Base-by-base conservation (phyloP, 1,140 invertebrate species). In the Sitodiplosis mosellana region DNA sequence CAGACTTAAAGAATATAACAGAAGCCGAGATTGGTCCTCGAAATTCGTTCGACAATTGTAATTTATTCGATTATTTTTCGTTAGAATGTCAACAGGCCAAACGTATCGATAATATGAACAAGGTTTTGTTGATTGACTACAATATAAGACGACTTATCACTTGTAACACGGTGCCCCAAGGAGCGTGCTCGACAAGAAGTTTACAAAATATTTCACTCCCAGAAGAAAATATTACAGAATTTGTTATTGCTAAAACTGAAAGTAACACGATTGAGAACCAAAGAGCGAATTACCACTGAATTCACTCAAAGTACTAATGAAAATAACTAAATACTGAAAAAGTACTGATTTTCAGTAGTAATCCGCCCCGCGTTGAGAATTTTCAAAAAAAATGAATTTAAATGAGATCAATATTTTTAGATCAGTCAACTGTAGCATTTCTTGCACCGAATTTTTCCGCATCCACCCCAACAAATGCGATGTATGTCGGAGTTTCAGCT, bases 401-500 rank as follows among this genome's bases (percentile, higher is more conserved):
- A 27, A 27, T 27, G 10, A 27, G 10, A 5, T 27, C 27, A 27
- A 27, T 27, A 5, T 27, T 27, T 27, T 27, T 10, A 27, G 27
- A 27, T 18, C 85, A 92, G 0, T 94, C 92, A 1, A 96, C 93
- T 6, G 89, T 97, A 27, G 92, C 89, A 33, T 96, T 98, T 65
- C 93, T 97, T 53, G 91, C 91, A 0, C 89, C 89, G 0, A 91
- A 92, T 1, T 91, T 91, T 18, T 80, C 84, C 0, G 78, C 79
- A 60, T 86, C 87, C 33, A 81, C 83, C 36, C 83, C 86, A 20
- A 80, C 83, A 17, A 81, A 90, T 59, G 91, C 95, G 4, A 82
- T 98, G 73, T 97, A 97, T 67, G 89, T 98, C n/a, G 93, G 90
- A 40, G 91, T 94, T 7, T 91, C 89, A 1, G 93, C 83, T 63